Percentiles rank a stretch among this genome's conserved stretches.
phyloP scores from a whole-genome alignment of 2,888 invertebrate genomes.

The Timema cristinae region DNA sequence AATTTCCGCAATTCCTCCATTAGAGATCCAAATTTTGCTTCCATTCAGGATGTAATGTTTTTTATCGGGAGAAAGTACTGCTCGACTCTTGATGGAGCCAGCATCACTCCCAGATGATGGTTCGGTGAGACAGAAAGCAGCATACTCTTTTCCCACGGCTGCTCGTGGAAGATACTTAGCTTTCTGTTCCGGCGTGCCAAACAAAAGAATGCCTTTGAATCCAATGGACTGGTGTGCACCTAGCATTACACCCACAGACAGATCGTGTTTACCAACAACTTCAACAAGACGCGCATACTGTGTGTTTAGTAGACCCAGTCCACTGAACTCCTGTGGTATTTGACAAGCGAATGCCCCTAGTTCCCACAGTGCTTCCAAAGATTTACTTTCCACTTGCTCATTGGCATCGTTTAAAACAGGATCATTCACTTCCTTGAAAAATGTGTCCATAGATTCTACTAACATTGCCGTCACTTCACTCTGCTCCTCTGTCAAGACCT shows the following conservation, averaged over 20 bases:
- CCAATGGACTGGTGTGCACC: conserved; percentile 98
- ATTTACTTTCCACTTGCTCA: conserved; percentile 67
- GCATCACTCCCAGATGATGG: conserved; percentile 93
- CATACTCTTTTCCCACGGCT: conserved; percentile 72
- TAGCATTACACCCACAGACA: conserved; percentile 89
- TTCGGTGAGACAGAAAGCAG: conserved; percentile 95
- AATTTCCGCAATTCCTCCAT: conserved; percentile 91
- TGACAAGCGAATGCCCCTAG: conserved; percentile 89
- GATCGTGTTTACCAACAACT: conserved; percentile 87
- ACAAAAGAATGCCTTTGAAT: conserved; percentile 88
- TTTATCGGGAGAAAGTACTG: conserved; percentile 81
- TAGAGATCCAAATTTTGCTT: conserved; percentile 98
- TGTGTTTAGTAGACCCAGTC: conserved; percentile 84
- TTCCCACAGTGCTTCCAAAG: conserved; percentile 79
- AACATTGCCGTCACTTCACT: conserved; percentile 77
- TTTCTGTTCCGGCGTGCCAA: conserved; percentile 84
- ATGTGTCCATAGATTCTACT: conserved; percentile 75
- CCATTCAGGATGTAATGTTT: conserved; percentile 92
- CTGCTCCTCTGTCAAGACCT: conserved; percentile 77
- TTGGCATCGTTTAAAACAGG: conserved; percentile 81
- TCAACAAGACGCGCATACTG: conserved; percentile 93
- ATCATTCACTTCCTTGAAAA: conserved; percentile 83
- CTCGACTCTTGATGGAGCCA: conserved; percentile 65
- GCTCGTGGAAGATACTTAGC: conserved; percentile 88
- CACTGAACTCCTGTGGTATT: conserved; percentile 83